Conservation (phyloP, 1,140 invertebrate genomes). For the Drosophila seguyi region DNA sequence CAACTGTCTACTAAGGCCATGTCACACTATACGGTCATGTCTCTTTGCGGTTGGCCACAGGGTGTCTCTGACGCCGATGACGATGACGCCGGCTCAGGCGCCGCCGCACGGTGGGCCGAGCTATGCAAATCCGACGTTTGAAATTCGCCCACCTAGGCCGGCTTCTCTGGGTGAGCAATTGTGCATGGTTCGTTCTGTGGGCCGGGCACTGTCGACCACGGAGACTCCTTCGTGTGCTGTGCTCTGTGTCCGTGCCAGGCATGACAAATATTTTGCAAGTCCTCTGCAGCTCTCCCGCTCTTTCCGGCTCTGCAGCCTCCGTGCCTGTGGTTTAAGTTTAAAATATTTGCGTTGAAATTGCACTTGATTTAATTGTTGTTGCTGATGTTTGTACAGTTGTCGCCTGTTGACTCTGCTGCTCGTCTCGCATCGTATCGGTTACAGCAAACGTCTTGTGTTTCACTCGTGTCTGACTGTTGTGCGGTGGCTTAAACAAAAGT, state of each 20-base stretch:
- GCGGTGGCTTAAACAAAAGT: slow-evolving; percentile 75
- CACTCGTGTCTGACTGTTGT: slow-evolving; percentile 43
- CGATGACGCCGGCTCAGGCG: slow-evolving; percentile 27
- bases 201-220: slow-evolving; percentile 32
- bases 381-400: slow-evolving; percentile 39
- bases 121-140: not conserved
- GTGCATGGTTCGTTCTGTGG: not conserved
- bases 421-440: slow-evolving; percentile 57
- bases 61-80: slow-evolving; percentile 75
- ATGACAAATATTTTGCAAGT: slow-evolving; percentile 80
- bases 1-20: slow-evolving; percentile 81
- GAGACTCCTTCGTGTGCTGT: slow-evolving; percentile 56
- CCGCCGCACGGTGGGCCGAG: slow-evolving; percentile 26
- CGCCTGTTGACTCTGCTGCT: slow-evolving; percentile 45
- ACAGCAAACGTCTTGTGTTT: slow-evolving; percentile 52
- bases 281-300: slow-evolving; percentile 44
- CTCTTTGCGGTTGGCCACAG: slow-evolving; percentile 81
- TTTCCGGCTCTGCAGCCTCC: slow-evolving; percentile 16
- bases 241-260: slow-evolving; percentile 70
- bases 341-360: slow-evolving; percentile 81
- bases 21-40: slow-evolving; percentile 79
- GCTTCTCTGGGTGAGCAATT: not conserved
- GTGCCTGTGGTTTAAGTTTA: slow-evolving; percentile 69
- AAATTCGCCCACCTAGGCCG: not conserved
- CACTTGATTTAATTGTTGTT: slow-evolving; percentile 83